Conservation (phyloP, 2,888 invertebrate genomes). For the Leptinotarsa tumamoca region DNA sequence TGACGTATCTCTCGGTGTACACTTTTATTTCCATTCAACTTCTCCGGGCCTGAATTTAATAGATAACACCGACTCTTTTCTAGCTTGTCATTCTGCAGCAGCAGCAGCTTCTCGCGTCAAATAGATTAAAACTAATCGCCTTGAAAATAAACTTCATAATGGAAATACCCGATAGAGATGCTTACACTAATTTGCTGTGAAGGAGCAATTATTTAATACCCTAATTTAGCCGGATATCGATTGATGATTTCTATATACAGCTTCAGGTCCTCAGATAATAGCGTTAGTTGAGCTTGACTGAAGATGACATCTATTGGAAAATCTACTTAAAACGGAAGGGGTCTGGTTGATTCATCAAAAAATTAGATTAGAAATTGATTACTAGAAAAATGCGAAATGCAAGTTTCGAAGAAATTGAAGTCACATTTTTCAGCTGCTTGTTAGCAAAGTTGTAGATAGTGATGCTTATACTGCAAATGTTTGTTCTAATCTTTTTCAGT, state of each 20-base stretch:
- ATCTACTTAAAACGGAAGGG: no score
- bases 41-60: conserved; percentile 40
- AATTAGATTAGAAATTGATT: no score
- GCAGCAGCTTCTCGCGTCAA: conserved; percentile 42
- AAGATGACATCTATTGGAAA: conserved; percentile 12
- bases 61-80: conserved; percentile 41
- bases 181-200: conserved; percentile 38
- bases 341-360: no score
- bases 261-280: conserved; percentile 5
- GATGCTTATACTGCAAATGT: no score
- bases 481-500: no score
- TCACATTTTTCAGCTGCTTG: no score
- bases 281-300: conserved; percentile 35
- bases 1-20: conserved; percentile 33
- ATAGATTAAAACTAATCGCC: conserved; percentile 44
- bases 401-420: no score
- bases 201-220: conserved; percentile 36
- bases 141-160: conserved; percentile 44
- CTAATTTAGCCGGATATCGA: conserved; percentile 8
- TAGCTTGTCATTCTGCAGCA: conserved; percentile 41
- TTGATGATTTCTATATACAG: not conserved
- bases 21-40: conserved; percentile 40
- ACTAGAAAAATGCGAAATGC: no score
- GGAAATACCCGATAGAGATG: conserved; percentile 40
- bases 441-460: no score